Conservation (phyloP, 2,113 vertebrate species). For the Macquaria ambigua region DNA sequence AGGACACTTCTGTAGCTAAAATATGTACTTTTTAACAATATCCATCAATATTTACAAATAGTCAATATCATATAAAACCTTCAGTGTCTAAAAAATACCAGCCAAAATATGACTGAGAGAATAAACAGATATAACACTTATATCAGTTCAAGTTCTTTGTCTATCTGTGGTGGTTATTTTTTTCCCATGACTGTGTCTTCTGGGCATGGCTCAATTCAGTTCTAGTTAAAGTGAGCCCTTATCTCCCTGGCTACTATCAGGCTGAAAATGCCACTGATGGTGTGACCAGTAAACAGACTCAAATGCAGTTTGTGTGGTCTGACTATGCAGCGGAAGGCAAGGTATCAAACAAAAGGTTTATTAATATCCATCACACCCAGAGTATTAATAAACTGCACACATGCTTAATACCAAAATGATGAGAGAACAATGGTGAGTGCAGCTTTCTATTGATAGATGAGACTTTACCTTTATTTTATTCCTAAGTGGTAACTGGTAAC, state of each 20-base stretch:
- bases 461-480: not conserved
- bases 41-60: not conserved
- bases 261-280: slow-evolving; percentile 52
- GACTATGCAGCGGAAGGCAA: not conserved
- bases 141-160: slow-evolving; percentile 17
- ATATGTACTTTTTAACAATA: not conserved
- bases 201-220: slow-evolving; percentile 24
- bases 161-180: slow-evolving; percentile 23
- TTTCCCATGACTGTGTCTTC: slow-evolving; percentile 19
- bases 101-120: not conserved
- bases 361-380: slow-evolving; percentile 57
- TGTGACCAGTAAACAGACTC: slow-evolving; percentile 39
- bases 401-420: slow-evolving; percentile 60
- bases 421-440: slow-evolving; percentile 13
- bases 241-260: slow-evolving; percentile 48
- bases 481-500: not conserved
- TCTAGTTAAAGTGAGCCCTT: slow-evolving; percentile 35
- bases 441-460: slow-evolving; percentile 15
- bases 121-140: not conserved
- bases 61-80: not conserved
- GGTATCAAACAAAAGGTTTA: slow-evolving; percentile 63
- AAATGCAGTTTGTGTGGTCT: slow-evolving; percentile 26
- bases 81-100: not conserved
- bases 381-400: slow-evolving; percentile 53
- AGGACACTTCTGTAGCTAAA: not conserved